These are phyloP conservation scores for Albula glossodonta DNA, from an alignment of 2,113 vertebrate genomes.

Conservation along the genomic window DNA sequence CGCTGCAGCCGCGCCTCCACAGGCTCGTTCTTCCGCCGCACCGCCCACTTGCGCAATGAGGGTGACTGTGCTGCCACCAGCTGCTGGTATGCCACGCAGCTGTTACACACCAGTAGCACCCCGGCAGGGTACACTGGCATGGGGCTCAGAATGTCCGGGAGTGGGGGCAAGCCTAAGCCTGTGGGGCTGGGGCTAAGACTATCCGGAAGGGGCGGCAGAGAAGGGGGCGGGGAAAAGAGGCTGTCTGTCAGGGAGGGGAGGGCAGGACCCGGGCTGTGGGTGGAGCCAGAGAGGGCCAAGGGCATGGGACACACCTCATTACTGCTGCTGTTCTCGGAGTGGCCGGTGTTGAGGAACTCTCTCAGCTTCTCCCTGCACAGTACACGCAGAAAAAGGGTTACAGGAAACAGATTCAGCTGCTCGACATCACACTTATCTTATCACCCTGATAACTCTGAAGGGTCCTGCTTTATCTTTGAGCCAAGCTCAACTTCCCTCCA, in stretches of 20 bases:
- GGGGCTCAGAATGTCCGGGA: constrained; percentile 74
- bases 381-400: neutral
- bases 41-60: constrained; percentile 81
- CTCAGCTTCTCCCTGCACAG: constrained; percentile 84
- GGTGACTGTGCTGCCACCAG: constrained; percentile 81
- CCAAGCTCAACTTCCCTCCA: neutral
- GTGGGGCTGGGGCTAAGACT: constrained; percentile 63
- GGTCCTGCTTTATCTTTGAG: neutral
- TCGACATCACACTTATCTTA: neutral
- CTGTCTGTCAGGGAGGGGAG: constrained; percentile 41
- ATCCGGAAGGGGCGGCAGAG: constrained; percentile 64
- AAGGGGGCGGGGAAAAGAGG: constrained; percentile 44
- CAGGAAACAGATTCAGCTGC: neutral
- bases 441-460: neutral
- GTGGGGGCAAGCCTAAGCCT: constrained; percentile 62
- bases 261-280: constrained; percentile 45
- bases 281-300: constrained; percentile 59
- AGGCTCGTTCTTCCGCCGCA: constrained; percentile 89
- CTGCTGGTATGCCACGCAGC: constrained; percentile 88
- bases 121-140: constrained; percentile 86
- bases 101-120: constrained; percentile 93
- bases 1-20: constrained; percentile 83
- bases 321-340: constrained; percentile 61
- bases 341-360: constrained; percentile 82
- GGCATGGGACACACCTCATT: constrained; percentile 67